These are phyloP conservation scores for Atethmia centrago DNA, from an alignment of 2,888 invertebrate genomes.

Conservation along the genomic window DNA sequence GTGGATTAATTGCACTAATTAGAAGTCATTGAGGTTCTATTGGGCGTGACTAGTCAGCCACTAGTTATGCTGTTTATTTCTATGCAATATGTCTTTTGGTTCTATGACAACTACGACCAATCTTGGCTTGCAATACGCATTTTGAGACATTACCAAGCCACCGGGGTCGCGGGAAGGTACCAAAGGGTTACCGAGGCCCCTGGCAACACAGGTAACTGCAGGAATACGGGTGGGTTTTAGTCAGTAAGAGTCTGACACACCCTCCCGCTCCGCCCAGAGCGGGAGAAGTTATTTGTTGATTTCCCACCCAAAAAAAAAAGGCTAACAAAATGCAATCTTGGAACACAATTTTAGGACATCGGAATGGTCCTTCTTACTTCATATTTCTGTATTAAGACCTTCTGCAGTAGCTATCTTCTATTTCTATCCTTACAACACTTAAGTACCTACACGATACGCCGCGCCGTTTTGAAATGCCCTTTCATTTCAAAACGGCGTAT, in stretches of 20 bases:
- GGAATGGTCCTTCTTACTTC: not conserved
- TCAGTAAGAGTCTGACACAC: too few relatives aligned
- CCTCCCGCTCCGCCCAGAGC: too few relatives aligned
- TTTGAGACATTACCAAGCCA: not conserved
- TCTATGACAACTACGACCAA: not conserved
- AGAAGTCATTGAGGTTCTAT: constrained; percentile 67
- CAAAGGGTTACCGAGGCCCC: too few relatives aligned
- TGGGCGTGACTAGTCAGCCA: constrained; percentile 55
- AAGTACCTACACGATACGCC: not conserved
- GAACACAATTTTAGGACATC: not conserved
- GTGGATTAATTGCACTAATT: constrained; percentile 75
- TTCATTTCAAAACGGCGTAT: too few relatives aligned
- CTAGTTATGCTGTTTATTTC: constrained; percentile 46
- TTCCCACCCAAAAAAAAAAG: too few relatives aligned
- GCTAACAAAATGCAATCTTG: not conserved
- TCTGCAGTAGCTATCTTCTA: not conserved
- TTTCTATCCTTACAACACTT: not conserved
- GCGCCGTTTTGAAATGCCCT: constrained; percentile 1
- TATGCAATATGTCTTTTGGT: constrained; percentile 23
- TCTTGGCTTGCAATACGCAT: not conserved
- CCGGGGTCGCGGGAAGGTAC: too few relatives aligned
- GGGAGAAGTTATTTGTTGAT: too few relatives aligned
- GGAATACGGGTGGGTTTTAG: too few relatives aligned
- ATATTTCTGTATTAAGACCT: not conserved
- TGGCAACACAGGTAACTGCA: too few relatives aligned